Conservation (phyloP, 2,888 invertebrate genomes). For the Nephrocerus scutellatus region DNA sequence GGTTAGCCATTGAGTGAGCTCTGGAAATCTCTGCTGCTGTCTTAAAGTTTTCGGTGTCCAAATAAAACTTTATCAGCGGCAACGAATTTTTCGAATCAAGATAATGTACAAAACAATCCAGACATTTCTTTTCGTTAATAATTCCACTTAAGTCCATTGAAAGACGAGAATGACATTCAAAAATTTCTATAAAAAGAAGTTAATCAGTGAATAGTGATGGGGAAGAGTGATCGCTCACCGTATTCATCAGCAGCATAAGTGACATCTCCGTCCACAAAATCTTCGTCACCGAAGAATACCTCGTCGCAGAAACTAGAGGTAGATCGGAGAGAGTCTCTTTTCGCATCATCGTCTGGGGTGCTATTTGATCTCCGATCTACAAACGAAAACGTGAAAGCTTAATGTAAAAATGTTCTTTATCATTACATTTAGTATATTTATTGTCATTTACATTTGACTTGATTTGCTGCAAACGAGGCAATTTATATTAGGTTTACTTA, state of each 20-base stretch:
- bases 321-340: conserved; percentile 38
- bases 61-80: conserved; percentile 64
- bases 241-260: too few relatives aligned
- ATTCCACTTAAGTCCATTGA: conserved; percentile 70
- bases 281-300: conserved; percentile 32
- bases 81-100: conserved; percentile 69
- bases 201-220: too few relatives aligned
- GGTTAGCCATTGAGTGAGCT: too few relatives aligned
- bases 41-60: conserved; percentile 66
- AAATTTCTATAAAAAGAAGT: conserved; percentile 31
- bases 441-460: too few relatives aligned
- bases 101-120: conserved; percentile 79
- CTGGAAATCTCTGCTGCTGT: too few relatives aligned
- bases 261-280: too few relatives aligned
- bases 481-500: conserved; percentile 21
- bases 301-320: conserved; percentile 43
- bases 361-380: too few relatives aligned
- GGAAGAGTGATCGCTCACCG: too few relatives aligned
- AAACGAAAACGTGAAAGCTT: too few relatives aligned
- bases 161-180: conserved; percentile 50
- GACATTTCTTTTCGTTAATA: conserved; percentile 68
- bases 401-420: too few relatives aligned
- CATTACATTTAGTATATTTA: too few relatives aligned
- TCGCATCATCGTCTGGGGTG: conserved; percentile 13
- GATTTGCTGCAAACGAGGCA: too few relatives aligned